These are phyloP conservation scores for Dorcus hopei DNA, from an alignment of 2,888 invertebrate species.

Conservation along the genomic window DNA sequence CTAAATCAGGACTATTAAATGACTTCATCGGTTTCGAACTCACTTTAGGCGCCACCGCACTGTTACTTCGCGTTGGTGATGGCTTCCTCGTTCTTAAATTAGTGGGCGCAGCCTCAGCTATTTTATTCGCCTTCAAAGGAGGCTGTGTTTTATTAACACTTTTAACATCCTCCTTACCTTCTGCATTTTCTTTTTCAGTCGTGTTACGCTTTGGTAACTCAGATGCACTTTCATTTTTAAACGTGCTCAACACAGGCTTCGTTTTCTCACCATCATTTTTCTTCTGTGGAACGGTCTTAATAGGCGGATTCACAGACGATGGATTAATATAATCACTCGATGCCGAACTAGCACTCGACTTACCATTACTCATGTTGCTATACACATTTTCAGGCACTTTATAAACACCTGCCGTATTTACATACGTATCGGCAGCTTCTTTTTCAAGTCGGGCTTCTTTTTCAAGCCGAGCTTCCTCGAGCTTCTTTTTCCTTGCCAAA, in stretches of 20 bases:
- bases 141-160: slow-evolving; percentile 4
- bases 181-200: not conserved
- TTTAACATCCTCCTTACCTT: slow-evolving; percentile 3
- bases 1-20: slow-evolving; percentile 67
- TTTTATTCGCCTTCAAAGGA: slow-evolving; percentile 1
- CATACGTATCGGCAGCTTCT: slow-evolving; percentile 55
- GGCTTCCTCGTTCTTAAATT: slow-evolving; percentile 49
- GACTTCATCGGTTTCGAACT: slow-evolving; percentile 22
- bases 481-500: slow-evolving; percentile 61
- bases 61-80: slow-evolving; percentile 38
- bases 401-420: slow-evolving; percentile 57
- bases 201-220: not conserved
- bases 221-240: slow-evolving; percentile 8
- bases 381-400: slow-evolving; percentile 63
- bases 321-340: slow-evolving; percentile 74
- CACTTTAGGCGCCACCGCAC: slow-evolving; percentile 33
- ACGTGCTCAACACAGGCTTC: slow-evolving; percentile 13
- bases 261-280: slow-evolving; percentile 14
- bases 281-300: slow-evolving; percentile 34
- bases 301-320: slow-evolving; percentile 67
- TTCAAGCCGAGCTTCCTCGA: slow-evolving; percentile 42
- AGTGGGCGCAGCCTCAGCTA: slow-evolving; percentile 47
- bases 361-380: slow-evolving; percentile 58
- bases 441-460: slow-evolving; percentile 27
- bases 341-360: slow-evolving; percentile 60